Evolutionary conservation across 2,113 vertebrate genomes (phyloP), one percentile per base, ranked within the genome.

Genomic region (Cynocephalus volans): DNA sequence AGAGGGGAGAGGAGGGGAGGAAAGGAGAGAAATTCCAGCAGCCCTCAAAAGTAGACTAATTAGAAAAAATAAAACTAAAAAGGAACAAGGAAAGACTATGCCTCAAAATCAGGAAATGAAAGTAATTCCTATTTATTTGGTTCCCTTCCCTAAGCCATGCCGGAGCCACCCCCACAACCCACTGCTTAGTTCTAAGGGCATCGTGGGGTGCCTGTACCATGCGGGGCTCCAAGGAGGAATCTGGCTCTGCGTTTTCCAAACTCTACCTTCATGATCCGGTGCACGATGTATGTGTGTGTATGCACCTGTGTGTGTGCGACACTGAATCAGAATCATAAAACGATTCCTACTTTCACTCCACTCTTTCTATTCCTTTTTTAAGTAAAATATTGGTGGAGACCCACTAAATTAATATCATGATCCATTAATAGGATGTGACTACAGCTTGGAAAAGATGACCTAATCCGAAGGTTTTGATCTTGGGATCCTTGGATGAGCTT

Each of bases 221-320:
- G 1, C 9, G 36, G 41, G 73, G 24, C 84, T 13, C 65, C 18
- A 4, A 4, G 12, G 60, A 8, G 8, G 28, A 48, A n/a, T 13
- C 50, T 36, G 28, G 31, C 17, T 45, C 45, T 31, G 12, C 11
- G 67, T 18, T 24, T 56, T 26, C n/a, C 60, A 8, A 33, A 56
- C n/a, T 17, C 81, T 23, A 3, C 28, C 75, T 8, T 6, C 12
- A 5, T 10, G 12, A 12, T 17, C 50, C 62, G 1, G 60, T 8
- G 4, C 0, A 0, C 36, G 28, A 23, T 4, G 2, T 4, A 1
- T 13, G 56, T 50, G 23, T 5, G 0, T 54, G n/a, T 24, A 24
- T 17, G 69, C 9, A 13, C 60, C 10, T 9, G 36, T 1, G 14
- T 24, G 28, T 9, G 3, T 14, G 69, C 11, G 5, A 26, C 19